Evolutionary conservation across 2,113 vertebrate species (phyloP).

Genomic region (Piliocolobus tephrosceles): DNA sequence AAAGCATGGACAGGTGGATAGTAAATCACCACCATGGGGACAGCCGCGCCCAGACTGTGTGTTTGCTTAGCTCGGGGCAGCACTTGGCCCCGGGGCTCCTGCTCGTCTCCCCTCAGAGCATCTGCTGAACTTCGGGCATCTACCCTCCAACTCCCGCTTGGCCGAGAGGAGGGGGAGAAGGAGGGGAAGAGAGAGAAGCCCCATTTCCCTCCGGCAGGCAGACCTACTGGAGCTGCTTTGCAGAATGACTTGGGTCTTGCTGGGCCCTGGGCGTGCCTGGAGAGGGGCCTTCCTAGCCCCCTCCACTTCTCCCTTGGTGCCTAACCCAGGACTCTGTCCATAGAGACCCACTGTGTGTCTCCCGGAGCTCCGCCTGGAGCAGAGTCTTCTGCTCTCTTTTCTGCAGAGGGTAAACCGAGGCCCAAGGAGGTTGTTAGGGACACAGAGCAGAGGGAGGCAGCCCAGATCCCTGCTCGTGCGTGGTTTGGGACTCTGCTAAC

Average conservation of each 20-base stretch:
- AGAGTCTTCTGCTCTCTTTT: not conserved
- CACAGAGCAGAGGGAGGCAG: not conserved
- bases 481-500: not conserved
- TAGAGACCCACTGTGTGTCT: not conserved
- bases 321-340: not conserved
- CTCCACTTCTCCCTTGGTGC: accelerated
- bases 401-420: not conserved
- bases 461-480: not conserved
- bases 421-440: not conserved
- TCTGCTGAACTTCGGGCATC: accelerated
- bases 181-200: not conserved
- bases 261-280: not conserved
- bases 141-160: not conserved
- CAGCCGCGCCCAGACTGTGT: accelerated
- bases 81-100: accelerated
- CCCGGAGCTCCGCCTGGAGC: not conserved
- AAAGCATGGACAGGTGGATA: not conserved
- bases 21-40: not conserved
- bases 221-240: not conserved
- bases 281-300: too few species aligned
- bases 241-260: not conserved
- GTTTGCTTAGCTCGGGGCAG: accelerated
- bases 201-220: not conserved
- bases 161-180: not conserved
- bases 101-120: accelerated